These are phyloP conservation scores for Zaprionus lineosus DNA, from an alignment of 2,888 invertebrate genomes.

Conservation along the genomic window DNA sequence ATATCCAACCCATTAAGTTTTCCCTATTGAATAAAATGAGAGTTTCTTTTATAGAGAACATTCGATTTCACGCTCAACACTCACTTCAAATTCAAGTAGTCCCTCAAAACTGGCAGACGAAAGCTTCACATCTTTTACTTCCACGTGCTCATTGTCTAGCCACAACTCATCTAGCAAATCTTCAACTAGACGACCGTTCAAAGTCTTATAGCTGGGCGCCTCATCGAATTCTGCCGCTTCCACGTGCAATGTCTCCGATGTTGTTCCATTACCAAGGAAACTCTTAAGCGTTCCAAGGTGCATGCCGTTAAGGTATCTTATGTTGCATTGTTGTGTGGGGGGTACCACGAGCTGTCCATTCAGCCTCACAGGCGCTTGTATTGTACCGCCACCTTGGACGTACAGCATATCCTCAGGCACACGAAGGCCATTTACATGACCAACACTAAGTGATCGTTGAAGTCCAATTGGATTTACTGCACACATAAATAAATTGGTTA, in stretches of 20 bases:
- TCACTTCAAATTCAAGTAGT: constrained; percentile 73
- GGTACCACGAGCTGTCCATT: constrained; percentile 35
- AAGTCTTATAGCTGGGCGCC: constrained; percentile 81
- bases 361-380: constrained; percentile 56
- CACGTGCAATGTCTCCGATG: constrained; percentile 63
- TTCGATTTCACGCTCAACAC: background rate
- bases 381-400: constrained; percentile 63
- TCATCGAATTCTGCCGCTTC: constrained; percentile 83
- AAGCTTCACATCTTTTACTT: constrained; percentile 60
- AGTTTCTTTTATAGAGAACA: background rate
- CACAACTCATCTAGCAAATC: constrained; percentile 83
- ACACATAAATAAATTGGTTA: background rate
- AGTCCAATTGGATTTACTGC: constrained; percentile 76
- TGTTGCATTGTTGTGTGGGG: constrained; percentile 43
- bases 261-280: constrained; percentile 51
- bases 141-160: constrained; percentile 83
- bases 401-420: constrained; percentile 83
- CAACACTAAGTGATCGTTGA: constrained; percentile 69
- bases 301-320: constrained; percentile 66
- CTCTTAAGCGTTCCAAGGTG: constrained; percentile 52
- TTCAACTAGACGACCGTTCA: constrained; percentile 82
- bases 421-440: constrained; percentile 79
- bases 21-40: constrained; percentile 80
- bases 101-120: constrained; percentile 68
- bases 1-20: constrained; percentile 83